These are phyloP conservation scores for Bovichtus diacanthus DNA, from an alignment of 2,797 vertebrate genomes.

Conservation along the genomic window DNA sequence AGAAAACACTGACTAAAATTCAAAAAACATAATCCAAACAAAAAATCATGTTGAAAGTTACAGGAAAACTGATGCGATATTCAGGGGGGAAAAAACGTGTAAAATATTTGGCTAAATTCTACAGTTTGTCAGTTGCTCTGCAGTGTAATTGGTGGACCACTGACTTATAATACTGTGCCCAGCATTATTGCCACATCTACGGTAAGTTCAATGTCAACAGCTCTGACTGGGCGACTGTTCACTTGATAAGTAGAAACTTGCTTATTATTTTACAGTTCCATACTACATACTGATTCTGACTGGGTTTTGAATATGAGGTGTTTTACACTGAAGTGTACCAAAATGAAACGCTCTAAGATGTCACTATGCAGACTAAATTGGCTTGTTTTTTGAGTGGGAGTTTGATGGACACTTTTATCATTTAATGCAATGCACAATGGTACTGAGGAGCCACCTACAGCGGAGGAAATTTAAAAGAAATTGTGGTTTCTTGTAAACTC, in stretches of 20 bases:
- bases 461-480: neutral
- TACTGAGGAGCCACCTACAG: neutral
- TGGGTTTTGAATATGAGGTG: neutral
- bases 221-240: neutral
- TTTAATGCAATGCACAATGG: neutral
- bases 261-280: neutral
- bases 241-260: constrained; percentile 13
- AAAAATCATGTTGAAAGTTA: no score
- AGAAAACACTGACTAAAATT: no score
- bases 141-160: no score
- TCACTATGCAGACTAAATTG: neutral
- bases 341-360: neutral
- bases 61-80: no score
- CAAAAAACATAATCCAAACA: no score
- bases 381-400: neutral
- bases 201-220: constrained; percentile 28
- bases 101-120: no score
- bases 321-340: neutral
- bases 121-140: no score
- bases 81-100: no score
- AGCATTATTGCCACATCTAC: neutral
- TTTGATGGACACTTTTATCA: neutral
- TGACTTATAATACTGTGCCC: neutral
- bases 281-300: no score
- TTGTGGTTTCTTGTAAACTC: neutral